Base-by-base conservation (phyloP, 2,113 vertebrate species). In the Oreotrochilus melanogaster region DNA sequence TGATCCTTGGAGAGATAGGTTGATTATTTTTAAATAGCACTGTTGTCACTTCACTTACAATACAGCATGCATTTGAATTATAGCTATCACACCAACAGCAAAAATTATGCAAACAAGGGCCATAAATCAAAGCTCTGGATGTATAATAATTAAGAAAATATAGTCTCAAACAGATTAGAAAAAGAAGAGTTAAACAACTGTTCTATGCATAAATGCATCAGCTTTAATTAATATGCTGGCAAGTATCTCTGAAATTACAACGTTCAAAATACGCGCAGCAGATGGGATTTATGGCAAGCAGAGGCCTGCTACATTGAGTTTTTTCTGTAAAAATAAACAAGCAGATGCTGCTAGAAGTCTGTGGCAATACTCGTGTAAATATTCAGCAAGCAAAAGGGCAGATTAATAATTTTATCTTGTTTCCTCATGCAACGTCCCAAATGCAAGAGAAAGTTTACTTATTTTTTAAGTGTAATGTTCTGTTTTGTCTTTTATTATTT, bases 241-340 rank as follows among this genome's bases (percentile, higher is more conserved):
- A 93, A 78, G 42, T 57, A 74, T 54, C 53, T 83, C 51, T 71
- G 85, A 47, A 47, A 47, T 83, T 57, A 60, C 47, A 78, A 74
- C 39, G 70, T 65, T 92, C 56, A 65, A 79, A 91, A 87, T 79
- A 94, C 35, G 60, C 61, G 71, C 18, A 95, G 56, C 94, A 96
- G 94, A 91, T 96, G 86, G 92, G 93, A 91, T 85, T 85, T 75
- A 89, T 79, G 54, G 69, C 61, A 96, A 91, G 64, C 73, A 92
- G 25, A 74, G 45, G 65, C 54, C 75, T 78, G 65, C 18, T 48
- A 39, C 35, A 21, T 16, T 86, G 78, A 65, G 79, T 24, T 11
- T 75, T 91, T 65, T 47, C 16, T 39, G 39, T 39, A 12, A 64
- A 91, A 91, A 86, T 64, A 95, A 94, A 93, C 91, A 96, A 93